Conservation (phyloP, 2,888 invertebrate genomes). For the Allophyes oxyacanthae region DNA sequence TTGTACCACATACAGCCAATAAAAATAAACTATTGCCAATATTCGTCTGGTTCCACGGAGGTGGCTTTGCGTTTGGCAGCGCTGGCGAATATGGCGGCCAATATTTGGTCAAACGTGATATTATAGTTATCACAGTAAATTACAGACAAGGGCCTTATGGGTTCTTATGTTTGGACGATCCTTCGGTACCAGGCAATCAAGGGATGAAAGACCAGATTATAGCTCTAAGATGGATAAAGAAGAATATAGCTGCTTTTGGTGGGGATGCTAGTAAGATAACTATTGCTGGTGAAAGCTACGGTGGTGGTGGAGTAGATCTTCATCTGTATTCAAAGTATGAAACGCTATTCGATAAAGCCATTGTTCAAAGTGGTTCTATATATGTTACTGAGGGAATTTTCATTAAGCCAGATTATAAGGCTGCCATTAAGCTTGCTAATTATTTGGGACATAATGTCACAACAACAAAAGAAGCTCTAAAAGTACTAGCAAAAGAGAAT, state of each 20-base stretch:
- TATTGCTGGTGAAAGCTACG: constrained; percentile 77
- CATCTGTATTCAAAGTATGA: constrained; percentile 68
- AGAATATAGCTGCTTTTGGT: constrained; percentile 73
- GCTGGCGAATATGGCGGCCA: constrained; percentile 69
- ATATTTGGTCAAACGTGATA: constrained; percentile 64
- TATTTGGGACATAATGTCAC: constrained; percentile 59
- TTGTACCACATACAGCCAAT: constrained; percentile 58
- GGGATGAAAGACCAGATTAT: constrained; percentile 76
- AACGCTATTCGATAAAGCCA: constrained; percentile 67
- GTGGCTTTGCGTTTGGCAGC: constrained; percentile 71
- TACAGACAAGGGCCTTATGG: constrained; percentile 78
- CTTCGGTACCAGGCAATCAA: constrained; percentile 68
- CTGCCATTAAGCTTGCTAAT: constrained; percentile 65
- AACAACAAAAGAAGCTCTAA: constrained; percentile 60
- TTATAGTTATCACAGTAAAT: constrained; percentile 69
- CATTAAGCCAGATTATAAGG: constrained; percentile 59
- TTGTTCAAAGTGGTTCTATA: constrained; percentile 72
- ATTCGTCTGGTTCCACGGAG: constrained; percentile 79
- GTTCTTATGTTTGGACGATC: constrained; percentile 73
- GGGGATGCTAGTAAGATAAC: constrained; percentile 72
- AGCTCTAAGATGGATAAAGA: constrained; percentile 73
- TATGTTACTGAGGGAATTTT: constrained; percentile 60
- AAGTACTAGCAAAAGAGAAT: constrained; percentile 57
- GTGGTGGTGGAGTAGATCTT: constrained; percentile 70
- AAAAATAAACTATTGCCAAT: constrained; percentile 63